Evolutionary conservation across 2,797 vertebrate species (phyloP).

Genomic region (Pseudotriccus pelzelni): DNA sequence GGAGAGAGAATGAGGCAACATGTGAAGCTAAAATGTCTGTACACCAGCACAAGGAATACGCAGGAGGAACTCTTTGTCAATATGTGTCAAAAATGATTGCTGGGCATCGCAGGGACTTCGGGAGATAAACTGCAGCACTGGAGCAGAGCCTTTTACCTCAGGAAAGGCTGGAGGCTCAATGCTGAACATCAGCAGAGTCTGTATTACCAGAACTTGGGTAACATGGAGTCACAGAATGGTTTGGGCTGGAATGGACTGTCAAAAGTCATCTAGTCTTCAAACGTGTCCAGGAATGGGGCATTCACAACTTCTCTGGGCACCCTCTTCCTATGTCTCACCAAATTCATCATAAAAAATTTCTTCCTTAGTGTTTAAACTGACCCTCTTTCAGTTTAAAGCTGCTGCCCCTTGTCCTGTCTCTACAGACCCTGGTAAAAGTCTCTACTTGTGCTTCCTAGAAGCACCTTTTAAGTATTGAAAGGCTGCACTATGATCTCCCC

Average conservation of each 20-base stretch:
- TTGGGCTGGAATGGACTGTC: background rate
- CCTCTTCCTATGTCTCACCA: background rate
- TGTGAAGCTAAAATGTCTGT: background rate
- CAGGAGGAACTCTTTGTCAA: background rate
- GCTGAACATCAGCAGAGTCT: background rate
- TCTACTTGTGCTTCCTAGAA: background rate
- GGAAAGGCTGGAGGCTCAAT: background rate
- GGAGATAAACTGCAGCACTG: background rate
- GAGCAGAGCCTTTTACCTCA: background rate
- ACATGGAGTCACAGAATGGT: background rate
- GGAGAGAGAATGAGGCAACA: background rate
- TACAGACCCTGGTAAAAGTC: background rate
- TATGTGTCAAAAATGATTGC: background rate
- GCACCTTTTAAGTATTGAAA: background rate
- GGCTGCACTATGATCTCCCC: accelerated
- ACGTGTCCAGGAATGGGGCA: background rate
- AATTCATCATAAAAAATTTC: accelerated
- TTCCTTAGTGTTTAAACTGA: background rate
- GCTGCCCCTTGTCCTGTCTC: background rate
- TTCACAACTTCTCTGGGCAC: background rate
- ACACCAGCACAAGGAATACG: background rate
- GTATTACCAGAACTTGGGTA: background rate
- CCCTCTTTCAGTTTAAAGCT: background rate
- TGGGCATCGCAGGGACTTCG: background rate
- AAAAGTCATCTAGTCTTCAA: background rate